phyloP scores from a whole-genome alignment of 2,113 vertebrate species.

The Toxotes chatareus region DNA sequence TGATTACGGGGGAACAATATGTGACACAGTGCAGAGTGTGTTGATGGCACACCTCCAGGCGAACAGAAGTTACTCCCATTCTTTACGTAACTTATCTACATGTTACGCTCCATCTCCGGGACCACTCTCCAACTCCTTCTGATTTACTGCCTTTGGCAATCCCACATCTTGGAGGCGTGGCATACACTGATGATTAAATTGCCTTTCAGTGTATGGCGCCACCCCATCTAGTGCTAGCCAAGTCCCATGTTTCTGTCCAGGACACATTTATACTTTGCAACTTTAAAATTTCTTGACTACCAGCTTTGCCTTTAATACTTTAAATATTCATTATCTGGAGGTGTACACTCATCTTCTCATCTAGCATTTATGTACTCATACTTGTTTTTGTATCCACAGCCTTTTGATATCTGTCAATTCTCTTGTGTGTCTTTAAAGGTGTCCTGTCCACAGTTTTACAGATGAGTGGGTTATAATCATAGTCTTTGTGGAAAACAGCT shows the following conservation, averaged over 20 bases:
- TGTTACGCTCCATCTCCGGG: slow-evolving; percentile 26
- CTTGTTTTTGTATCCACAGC: not conserved
- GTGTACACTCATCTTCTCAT: slow-evolving; percentile 3
- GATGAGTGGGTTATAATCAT: not conserved
- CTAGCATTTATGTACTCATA: not conserved
- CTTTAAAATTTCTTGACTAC: not conserved
- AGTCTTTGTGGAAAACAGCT: not conserved
- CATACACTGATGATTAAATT: slow-evolving; percentile 42
- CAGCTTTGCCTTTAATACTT: not conserved
- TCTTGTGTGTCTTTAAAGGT: not conserved
- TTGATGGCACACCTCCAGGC: slow-evolving; percentile 51
- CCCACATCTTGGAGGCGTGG: slow-evolving; percentile 30
- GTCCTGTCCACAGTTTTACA: not conserved
- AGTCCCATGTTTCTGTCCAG: slow-evolving; percentile 23
- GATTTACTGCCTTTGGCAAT: slow-evolving; percentile 50
- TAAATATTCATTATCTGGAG: not conserved
- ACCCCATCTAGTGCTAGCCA: slow-evolving; percentile 18
- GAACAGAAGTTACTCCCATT: slow-evolving; percentile 27
- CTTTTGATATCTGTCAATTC: not conserved
- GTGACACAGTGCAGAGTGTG: slow-evolving; percentile 38
- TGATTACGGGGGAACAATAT: slow-evolving; percentile 49
- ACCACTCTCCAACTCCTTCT: slow-evolving; percentile 9
- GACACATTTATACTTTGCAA: slow-evolving; percentile 9
- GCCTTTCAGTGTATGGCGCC: slow-evolving; percentile 41
- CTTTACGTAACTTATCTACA: slow-evolving; percentile 36